A percentile compares a stretch with the other conserved stretches of the same genome.
These are phyloP conservation scores for Falco naumanni DNA, from an alignment of 2,797 vertebrate species.

Conservation along the genomic window DNA sequence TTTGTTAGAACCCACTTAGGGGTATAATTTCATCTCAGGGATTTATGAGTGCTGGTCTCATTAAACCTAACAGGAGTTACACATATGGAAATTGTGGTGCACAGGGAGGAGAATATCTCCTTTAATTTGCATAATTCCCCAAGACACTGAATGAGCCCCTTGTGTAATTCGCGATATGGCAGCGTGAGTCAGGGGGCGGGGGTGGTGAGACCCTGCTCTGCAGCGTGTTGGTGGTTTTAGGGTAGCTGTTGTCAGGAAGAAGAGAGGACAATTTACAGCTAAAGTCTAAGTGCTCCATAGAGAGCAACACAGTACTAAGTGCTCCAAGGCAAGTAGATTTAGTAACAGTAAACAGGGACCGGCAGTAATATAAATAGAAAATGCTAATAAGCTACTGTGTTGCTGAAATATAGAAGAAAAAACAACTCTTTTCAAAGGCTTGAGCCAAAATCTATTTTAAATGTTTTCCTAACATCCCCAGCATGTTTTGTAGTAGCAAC, in stretches of 20 bases:
- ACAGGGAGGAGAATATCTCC: conserved; percentile 25
- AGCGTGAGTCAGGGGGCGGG: background rate
- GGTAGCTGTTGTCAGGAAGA: background rate
- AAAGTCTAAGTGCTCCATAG: conserved; percentile 17
- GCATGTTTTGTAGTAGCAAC: background rate
- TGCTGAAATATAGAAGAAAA: background rate
- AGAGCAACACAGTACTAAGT: background rate
- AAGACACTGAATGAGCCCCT: conserved; percentile 44
- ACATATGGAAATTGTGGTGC: conserved; percentile 41
- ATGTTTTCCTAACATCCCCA: conserved; percentile 11
- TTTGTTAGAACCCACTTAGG: conserved; percentile 29
- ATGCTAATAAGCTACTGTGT: conserved; percentile 45
- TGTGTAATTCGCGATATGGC: background rate
- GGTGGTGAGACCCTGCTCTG: background rate
- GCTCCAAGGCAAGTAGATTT: conserved; percentile 45
- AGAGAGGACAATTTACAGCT: conserved; percentile 53
- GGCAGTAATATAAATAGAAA: conserved; percentile 59
- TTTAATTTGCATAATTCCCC: conserved; percentile 52
- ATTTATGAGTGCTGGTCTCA: conserved; percentile 53
- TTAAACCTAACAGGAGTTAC: conserved; percentile 48
- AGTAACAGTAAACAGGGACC: conserved; percentile 26
- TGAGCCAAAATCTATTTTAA: conserved; percentile 10
- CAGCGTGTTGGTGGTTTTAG: background rate
- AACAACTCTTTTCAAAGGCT: background rate
- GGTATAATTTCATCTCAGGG: conserved; percentile 30